Evolutionary conservation across 2,113 vertebrate species (phyloP), one percentile per base, ranked within the genome.

Genomic region (Pelmatolapia mariae): DNA sequence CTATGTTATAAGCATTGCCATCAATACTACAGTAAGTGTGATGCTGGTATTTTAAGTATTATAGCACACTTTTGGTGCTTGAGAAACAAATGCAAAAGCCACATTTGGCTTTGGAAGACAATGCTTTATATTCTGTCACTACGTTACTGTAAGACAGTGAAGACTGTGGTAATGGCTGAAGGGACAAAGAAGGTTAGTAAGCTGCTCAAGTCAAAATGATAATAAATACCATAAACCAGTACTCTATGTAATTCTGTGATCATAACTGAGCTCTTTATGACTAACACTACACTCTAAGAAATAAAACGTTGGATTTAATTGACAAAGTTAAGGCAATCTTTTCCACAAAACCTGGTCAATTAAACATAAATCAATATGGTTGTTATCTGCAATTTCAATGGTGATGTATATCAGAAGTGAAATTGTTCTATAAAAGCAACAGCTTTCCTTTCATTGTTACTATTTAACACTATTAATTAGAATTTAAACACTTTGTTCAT

Each of bases 31-130:
- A 29, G 3, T 16, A 40, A 57, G 45, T n/a, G 7, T 38, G n/a
- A 43, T 76, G 54, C n/a, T 83, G 33, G 10, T 18, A 53, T 45
- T 82, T 38, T 4, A 22, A 3, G 11, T 52, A 16, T 82, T 18
- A 7, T 4, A n/a, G 43, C 5, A 53, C 3, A 43, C 10, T 54
- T 54, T 36, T 3, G 22, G 31, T 24, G 15, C 16, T 5, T 9
- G 45, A 73, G 4, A 76, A 82, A 81, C 53, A 22, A 73, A 9
- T 10, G 13, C 19, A 19, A n/a, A 82, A 16, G 12, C 29, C 4
- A 78, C 22, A 0, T 56, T 50, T 33, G n/a, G 26, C 5, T 54
- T 4, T 1, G 15, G 45, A 57, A 1, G 19, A 47, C 3, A 0
- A 3, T 24, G 8, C 2, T 61, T 76, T 29, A 26, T 79, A 40